phyloP scores from a whole-genome alignment of 1,140 invertebrate genomes.

The Whitmania pigra region DNA sequence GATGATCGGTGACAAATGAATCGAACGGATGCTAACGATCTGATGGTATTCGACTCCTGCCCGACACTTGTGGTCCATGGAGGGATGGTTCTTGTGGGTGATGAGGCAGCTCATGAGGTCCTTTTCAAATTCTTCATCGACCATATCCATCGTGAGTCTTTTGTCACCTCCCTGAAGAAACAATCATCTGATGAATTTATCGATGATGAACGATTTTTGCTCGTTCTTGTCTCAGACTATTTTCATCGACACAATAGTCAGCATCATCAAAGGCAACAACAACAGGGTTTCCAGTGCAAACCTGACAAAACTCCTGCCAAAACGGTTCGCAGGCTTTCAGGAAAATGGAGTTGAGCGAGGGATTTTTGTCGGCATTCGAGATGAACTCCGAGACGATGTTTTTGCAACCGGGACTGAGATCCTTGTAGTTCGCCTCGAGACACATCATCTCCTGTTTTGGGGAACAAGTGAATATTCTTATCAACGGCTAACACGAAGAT shows the following conservation, averaged over 20 bases:
- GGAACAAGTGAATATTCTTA: neutral
- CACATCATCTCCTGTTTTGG: slow-evolving; percentile 61
- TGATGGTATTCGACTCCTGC: slow-evolving; percentile 80
- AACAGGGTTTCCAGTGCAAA: no score
- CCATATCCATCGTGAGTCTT: slow-evolving; percentile 45
- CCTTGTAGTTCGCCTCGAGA: slow-evolving; percentile 76
- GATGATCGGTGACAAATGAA: no score
- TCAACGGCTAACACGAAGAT: neutral
- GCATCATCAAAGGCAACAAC: neutral
- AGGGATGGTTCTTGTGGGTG: slow-evolving; percentile 71
- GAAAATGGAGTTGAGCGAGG: slow-evolving; percentile 70
- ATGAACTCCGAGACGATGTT: slow-evolving; percentile 71
- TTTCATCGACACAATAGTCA: no score
- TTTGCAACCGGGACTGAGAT: slow-evolving; percentile 53
- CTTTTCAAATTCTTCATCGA: slow-evolving; percentile 51
- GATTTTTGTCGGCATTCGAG: slow-evolving; percentile 69
- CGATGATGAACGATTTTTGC: neutral
- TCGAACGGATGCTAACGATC: slow-evolving; percentile 36
- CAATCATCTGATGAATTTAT: no score
- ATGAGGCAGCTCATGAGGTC: slow-evolving; percentile 87
- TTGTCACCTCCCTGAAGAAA: slow-evolving; percentile 25
- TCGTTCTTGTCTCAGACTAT: neutral
- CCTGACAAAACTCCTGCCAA: slow-evolving; percentile 67
- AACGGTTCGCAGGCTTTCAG: slow-evolving; percentile 65
- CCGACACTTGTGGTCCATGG: slow-evolving; percentile 62